phyloP scores from a whole-genome alignment of 2,113 vertebrate genomes.

The Talpa occidentalis region DNA sequence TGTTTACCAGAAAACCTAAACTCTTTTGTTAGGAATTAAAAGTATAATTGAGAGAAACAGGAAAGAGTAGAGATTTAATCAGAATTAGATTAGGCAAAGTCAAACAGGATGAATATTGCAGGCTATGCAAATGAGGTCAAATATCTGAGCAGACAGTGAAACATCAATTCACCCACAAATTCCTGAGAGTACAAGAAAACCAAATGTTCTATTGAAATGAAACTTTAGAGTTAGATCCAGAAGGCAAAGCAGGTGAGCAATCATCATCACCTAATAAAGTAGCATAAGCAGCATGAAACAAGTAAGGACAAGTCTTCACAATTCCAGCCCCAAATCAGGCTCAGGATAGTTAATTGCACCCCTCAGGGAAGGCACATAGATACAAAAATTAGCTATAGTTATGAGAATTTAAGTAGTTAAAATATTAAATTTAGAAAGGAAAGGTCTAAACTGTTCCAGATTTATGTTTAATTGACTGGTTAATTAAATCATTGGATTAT shows the following conservation, averaged over 20 bases:
- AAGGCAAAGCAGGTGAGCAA: background rate
- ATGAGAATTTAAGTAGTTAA: background rate
- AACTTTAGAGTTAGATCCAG: background rate
- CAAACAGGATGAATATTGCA: background rate
- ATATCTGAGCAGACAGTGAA: background rate
- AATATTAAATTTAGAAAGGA: background rate
- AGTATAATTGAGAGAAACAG: background rate
- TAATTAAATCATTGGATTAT: background rate
- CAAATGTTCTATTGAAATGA: background rate
- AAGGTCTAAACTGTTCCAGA: background rate
- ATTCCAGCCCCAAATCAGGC: background rate
- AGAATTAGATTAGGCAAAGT: background rate
- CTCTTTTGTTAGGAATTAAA: background rate
- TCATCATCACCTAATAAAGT: background rate
- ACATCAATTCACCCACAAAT: background rate
- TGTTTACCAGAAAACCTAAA: background rate
- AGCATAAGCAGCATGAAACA: background rate
- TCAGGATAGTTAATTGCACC: background rate
- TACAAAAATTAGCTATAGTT: background rate
- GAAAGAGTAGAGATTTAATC: background rate
- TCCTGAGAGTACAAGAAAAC: background rate
- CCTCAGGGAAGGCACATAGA: background rate
- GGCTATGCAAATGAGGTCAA: background rate
- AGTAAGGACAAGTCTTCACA: background rate
- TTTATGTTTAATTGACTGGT: background rate